Evolutionary conservation across 2,113 vertebrate species (phyloP).

Genomic region (Neomonachus schauinslandi): DNA sequence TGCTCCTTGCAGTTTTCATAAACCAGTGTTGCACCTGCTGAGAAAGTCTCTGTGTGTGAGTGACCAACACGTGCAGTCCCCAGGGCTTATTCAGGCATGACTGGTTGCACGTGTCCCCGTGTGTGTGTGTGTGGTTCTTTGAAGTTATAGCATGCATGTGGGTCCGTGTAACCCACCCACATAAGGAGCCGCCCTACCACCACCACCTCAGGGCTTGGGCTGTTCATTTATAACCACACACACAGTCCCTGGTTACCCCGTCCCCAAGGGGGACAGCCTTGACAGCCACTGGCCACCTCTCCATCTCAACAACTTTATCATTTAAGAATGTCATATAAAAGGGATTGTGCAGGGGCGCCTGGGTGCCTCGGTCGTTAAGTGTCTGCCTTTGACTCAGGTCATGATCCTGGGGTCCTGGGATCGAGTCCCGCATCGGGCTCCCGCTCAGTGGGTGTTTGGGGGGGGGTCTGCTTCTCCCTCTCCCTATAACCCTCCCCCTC

Average conservation of each 20-base stretch:
- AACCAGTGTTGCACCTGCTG: not conserved
- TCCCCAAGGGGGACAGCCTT: too few species aligned
- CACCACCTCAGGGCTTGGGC: not conserved
- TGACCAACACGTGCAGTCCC: too few species aligned
- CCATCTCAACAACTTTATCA: not conserved
- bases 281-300: not conserved
- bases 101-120: accelerated
- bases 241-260: not conserved
- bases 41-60: too few species aligned
- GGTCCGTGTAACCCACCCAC: not conserved
- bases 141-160: not conserved
- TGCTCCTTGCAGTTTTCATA: not conserved
- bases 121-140: not conserved
- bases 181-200: not conserved
- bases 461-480: not conserved
- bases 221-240: not conserved
- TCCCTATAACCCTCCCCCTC: not conserved
- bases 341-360: not conserved
- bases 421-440: not conserved
- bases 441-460: not conserved
- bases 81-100: not conserved
- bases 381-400: not conserved
- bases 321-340: not conserved
- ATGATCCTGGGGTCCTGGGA: not conserved
- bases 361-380: not conserved